Percentiles rank a stretch among this genome's conserved stretches.
These are phyloP conservation scores for Microplitis mediator DNA, from an alignment of 1,140 invertebrate genomes.

Conservation along the genomic window DNA sequence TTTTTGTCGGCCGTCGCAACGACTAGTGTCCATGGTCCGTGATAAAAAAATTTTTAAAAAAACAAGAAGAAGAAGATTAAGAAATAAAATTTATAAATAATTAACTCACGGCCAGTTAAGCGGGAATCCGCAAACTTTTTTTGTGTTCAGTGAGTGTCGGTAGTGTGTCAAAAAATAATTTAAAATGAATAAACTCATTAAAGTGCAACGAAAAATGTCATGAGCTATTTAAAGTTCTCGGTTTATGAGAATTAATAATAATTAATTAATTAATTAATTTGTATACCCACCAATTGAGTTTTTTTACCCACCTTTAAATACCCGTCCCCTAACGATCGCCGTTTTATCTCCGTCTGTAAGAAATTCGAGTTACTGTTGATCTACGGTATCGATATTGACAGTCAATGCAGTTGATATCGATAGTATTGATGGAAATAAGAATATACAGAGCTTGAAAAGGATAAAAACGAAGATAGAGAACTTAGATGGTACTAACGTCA, in stretches of 20 bases:
- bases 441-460: not conserved
- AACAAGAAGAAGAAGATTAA: not conserved
- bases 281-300: not conserved
- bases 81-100: conserved; percentile 24
- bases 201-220: conserved; percentile 23
- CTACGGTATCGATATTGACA: not conserved
- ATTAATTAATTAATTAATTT: no score
- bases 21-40: no score
- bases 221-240: conserved; percentile 7
- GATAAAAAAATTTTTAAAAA: not conserved
- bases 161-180: conserved; percentile 30
- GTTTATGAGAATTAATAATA: no score
- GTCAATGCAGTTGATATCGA: not conserved
- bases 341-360: no score
- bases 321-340: no score
- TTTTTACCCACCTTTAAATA: no score
- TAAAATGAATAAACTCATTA: conserved; percentile 13
- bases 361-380: not conserved
- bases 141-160: conserved; percentile 46
- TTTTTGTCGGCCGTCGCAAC: not conserved
- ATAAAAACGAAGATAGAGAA: not conserved
- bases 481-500: no score
- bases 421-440: not conserved
- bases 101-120: conserved; percentile 15
- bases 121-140: conserved; percentile 4